A percentile compares a stretch with the other conserved stretches of the same genome.
Evolutionary conservation across 1,140 invertebrate genomes (phyloP).

Genomic region (Zaprionus africanus): DNA sequence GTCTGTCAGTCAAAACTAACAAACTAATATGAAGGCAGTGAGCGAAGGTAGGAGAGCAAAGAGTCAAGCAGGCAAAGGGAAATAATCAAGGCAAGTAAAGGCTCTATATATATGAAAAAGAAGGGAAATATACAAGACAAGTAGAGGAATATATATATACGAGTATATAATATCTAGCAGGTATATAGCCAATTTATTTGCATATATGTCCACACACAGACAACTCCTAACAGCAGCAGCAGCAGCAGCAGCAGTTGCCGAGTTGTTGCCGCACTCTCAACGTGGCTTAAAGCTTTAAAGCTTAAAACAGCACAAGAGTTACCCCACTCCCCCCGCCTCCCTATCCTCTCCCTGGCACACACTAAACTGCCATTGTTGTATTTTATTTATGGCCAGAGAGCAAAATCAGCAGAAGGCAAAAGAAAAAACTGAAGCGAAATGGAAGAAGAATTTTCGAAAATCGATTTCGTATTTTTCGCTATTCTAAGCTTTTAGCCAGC

Average conservation of each 20-base stretch:
- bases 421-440: slow-evolving; percentile 5
- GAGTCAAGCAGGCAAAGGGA: not conserved
- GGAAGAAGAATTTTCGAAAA: slow-evolving; percentile 38
- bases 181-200: not conserved
- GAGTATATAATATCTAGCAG: not conserved
- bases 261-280: slow-evolving; percentile 8
- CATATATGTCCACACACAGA: not conserved
- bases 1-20: slow-evolving; percentile 29
- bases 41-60: not conserved
- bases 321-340: not conserved
- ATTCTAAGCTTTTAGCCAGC: slow-evolving; percentile 53
- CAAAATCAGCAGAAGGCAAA: slow-evolving; percentile 13
- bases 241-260: not conserved
- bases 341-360: not conserved
- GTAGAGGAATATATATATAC: not conserved
- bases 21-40: slow-evolving; percentile 14
- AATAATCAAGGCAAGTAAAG: not conserved
- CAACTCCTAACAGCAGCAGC: too few relatives aligned
- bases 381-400: slow-evolving; percentile 51
- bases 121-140: not conserved
- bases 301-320: slow-evolving; percentile 30
- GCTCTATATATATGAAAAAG: not conserved
- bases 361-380: slow-evolving; percentile 37
- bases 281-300: slow-evolving; percentile 35
- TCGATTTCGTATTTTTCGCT: slow-evolving; percentile 50